Base-by-base conservation (phyloP, 2,113 vertebrate genomes). In the Montifringilla adamsi region DNA sequence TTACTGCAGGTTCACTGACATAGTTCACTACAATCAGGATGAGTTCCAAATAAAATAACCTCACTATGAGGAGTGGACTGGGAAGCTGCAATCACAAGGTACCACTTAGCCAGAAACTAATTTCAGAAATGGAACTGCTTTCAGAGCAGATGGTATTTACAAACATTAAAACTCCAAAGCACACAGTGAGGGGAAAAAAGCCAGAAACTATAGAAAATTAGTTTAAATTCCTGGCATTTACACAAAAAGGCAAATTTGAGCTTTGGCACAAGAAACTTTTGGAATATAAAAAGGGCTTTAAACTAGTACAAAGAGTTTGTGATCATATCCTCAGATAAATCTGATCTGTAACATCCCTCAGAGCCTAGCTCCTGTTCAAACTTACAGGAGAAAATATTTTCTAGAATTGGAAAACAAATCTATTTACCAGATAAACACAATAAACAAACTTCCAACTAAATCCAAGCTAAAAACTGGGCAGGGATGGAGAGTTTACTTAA, bases 121-220 rank as follows among this genome's bases (percentile, higher is more conserved):
- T 53, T 83, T 76, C 67, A 92, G 66, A 76, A 89, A 92, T 16
- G 14, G 31, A 95, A 59, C 27, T 74, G 69, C 37, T 92, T 83
- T 77, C 67, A 59, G 15, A 94, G 43, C 68, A 85, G 53, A 87
- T 86, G 47, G 76, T 88, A 94, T 93, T 91, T 88, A 87, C 68
- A 93, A 87, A 80, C 28, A 85, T 33, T 70, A 67, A 74, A 74
- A 82, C 26, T 59, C 56, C 59, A 86, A 49, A 91, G 59, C 64
- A 84, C 23, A 77, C 16, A 74, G 26, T 3, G 5, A 66, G 19
- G 23, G 60, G 28, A 11, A 26, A 70, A 67, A 58, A 58, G 13
- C 18, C 41, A 62, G 17, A 60, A 86, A 87, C 69, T 76, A 81
- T 1, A 56, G 49, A 87, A 91, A 75, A 90, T 1, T 3, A 78